Conservation (phyloP, 2,888 invertebrate genomes). For the Adelphocoris suturalis region DNA sequence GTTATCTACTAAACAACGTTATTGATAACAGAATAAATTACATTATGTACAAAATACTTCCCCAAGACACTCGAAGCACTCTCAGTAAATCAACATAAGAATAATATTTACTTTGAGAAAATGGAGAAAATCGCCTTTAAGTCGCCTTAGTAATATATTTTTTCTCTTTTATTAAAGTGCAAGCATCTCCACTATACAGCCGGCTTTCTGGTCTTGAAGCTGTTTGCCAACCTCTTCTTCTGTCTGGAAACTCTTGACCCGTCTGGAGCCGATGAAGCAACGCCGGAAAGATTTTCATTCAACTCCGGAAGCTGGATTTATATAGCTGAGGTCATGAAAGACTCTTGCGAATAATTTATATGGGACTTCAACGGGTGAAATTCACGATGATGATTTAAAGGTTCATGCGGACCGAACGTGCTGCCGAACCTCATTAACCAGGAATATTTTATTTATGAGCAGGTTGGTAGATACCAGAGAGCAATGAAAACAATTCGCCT, state of each 20-base stretch:
- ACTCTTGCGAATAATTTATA: not conserved
- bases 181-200: not conserved
- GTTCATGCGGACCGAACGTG: not conserved
- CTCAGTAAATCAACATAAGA: too few relatives aligned
- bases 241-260: constrained; percentile 15
- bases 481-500: too few relatives aligned
- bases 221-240: constrained; percentile 28
- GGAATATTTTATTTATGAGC: too few relatives aligned
- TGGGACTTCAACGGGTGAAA: not conserved
- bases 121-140: not conserved
- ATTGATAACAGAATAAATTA: too few relatives aligned
- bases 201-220: not conserved
- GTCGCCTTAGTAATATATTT: not conserved
- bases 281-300: constrained; percentile 1
- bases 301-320: not conserved
- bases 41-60: too few relatives aligned
- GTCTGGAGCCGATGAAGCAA: constrained; percentile 3
- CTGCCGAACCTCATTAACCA: too few relatives aligned
- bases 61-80: too few relatives aligned
- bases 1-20: too few relatives aligned
- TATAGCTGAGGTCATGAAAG: not conserved
- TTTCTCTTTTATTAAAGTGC: not conserved
- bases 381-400: not conserved
- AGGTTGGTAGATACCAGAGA: too few relatives aligned
- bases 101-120: not conserved